Base-by-base conservation (phyloP, 1,140 invertebrate species). In the Calycopis cecrops region DNA sequence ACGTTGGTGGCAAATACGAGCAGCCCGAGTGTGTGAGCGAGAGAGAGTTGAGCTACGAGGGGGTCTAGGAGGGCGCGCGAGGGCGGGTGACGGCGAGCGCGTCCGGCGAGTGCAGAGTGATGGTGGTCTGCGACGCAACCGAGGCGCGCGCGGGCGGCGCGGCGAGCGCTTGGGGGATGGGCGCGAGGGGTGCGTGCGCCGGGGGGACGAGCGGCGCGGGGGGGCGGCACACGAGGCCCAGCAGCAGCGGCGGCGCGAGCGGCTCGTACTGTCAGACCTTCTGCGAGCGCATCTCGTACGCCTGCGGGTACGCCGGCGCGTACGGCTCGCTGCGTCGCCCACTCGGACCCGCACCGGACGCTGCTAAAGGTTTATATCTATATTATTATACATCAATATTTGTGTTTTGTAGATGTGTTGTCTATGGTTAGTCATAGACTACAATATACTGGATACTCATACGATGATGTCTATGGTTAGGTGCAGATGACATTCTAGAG, bases 281-380 rank as follows among this genome's bases (percentile, higher is more conserved):
- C 42, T 85, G 83, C 58, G 81, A 65, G 28, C 79, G 81, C 83
- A 86, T 81, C 77, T 85, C 81, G 72, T 83, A 85, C 52, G 79
- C 65, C 58, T 79, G 76, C 55, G 85, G 82, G 73, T 88, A 88
- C 18, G 85, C 87, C 61, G 77, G 74, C 38, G 87, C 87, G 69
- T 88, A 88, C 16, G 85, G 76, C 60, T 87, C 85, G 9, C 62
- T 55, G 49, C 86, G 76, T 2, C 82, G 73, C 2, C 65, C 73
- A 61, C 77, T 77, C 12, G 76, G 73, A 0, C 76, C 72, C 3
- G 75, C 62, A 28, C 80, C 79, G 1, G 77, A 76, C 9, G 76
- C 77, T 79, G 66, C 7, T 54, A 35, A 57, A 4, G 48, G 14
- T 14, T 35, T 28, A 28, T 3, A 28, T 28, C 2, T 28, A n/a